These are phyloP conservation scores for Dynastes tityus DNA, from an alignment of 2,888 invertebrate species.

Conservation along the genomic window DNA sequence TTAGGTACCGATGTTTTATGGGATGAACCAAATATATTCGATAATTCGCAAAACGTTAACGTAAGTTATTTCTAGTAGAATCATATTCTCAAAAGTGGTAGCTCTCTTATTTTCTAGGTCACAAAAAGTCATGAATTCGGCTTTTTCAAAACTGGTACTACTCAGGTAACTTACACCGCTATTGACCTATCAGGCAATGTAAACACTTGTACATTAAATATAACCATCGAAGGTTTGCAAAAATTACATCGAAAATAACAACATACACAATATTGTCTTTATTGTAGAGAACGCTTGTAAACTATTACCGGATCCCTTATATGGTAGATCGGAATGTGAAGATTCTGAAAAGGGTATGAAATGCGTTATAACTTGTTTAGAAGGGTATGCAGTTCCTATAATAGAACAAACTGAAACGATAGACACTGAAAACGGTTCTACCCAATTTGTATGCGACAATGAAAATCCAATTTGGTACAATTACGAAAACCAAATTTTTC, in stretches of 20 bases:
- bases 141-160: slow-evolving; percentile 73
- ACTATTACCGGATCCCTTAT: slow-evolving; percentile 63
- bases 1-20: slow-evolving; percentile 72
- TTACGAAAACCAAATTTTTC: slow-evolving; percentile 67
- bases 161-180: slow-evolving; percentile 75
- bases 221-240: slow-evolving; percentile 74
- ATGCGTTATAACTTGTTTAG: slow-evolving; percentile 75
- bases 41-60: slow-evolving; percentile 72
- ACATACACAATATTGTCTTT: neutral
- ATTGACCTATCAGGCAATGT: slow-evolving; percentile 75
- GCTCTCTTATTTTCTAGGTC: slow-evolving; percentile 57
- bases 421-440: slow-evolving; percentile 56
- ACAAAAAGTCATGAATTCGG: slow-evolving; percentile 70
- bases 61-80: slow-evolving; percentile 53
- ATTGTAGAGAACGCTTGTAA: slow-evolving; percentile 64
- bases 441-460: slow-evolving; percentile 65
- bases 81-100: too few species aligned
- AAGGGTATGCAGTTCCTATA: slow-evolving; percentile 76
- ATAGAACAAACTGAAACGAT: slow-evolving; percentile 57
- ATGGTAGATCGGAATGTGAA: slow-evolving; percentile 65
- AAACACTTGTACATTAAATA: slow-evolving; percentile 74
- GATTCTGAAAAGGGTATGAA: slow-evolving; percentile 61
- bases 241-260: slow-evolving; percentile 1
- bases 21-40: slow-evolving; percentile 75
- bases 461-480: slow-evolving; percentile 68